Base-by-base conservation (phyloP, 2,888 invertebrate species). In the Oscheius sp. region DNA sequence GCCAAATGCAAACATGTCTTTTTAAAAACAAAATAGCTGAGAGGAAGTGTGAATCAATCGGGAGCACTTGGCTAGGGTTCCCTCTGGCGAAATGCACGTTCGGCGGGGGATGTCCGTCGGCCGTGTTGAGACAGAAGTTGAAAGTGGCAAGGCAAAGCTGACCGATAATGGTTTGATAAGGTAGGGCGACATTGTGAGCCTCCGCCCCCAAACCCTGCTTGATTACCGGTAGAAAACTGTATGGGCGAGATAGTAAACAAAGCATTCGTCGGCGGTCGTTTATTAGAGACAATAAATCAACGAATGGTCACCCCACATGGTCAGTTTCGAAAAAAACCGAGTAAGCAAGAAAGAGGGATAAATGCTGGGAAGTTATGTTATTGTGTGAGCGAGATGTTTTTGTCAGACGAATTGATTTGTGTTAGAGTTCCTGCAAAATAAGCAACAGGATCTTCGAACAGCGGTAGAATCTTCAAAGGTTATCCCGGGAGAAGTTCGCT, bases 41-140 rank as follows among this genome's bases (percentile, higher is more conserved):
- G 9, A 12, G 59, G 59, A 59, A 59, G 59, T 59, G 59, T 44
- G 59, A 44, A 59, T 59, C 59, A 59, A 59, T 59, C 59, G 44
- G 59, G 59, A 59, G 59, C 59, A 26, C 41, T 44, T n/a, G n/a
- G n/a, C n/a, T n/a, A n/a, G n/a, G n/a, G 59, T 44, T 14, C 24
- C 41, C 26, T 44, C 28, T 59, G 17, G 44, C 59, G 44, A 59
- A 59, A 28, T 44, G 59, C 59, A 59, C 59, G 59, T 59, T 59
- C 59, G 36, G 36, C 8, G 14, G 36, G 36, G 36, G 8, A 8
- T 36, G 8, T 36, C 36, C 36, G 36, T 36, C 36, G n/a, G n/a
- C 14, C 36, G 36, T 36, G 36, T 14, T 14, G 41, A 12, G 41
- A 41, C 4, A 41, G 41, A 41, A 3, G 4, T 41, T 17, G 41